A percentile compares a stretch with the other conserved stretches of the same genome.
Conservation (phyloP, 2,113 vertebrate genomes). For the Ammospiza caudacuta region DNA sequence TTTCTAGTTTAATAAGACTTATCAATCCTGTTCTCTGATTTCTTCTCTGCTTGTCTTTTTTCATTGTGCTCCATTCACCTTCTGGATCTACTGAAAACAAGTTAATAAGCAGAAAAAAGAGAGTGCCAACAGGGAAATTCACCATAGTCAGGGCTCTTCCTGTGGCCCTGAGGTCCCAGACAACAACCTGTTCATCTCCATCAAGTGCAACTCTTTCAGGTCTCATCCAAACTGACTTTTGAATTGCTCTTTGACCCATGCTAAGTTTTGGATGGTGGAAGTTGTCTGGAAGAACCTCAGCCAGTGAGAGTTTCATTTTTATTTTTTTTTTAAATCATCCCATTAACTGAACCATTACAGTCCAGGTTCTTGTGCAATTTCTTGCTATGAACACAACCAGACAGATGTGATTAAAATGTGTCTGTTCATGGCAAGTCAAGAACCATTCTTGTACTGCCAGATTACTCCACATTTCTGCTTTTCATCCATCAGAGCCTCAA, state of each 20-base stretch:
- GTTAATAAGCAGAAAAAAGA: neutral
- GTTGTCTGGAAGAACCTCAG: neutral
- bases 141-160: neutral
- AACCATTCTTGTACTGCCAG: neutral
- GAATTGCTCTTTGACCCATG: neutral
- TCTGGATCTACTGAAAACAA: neutral
- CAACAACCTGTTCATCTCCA: neutral
- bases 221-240: neutral
- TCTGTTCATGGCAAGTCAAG: fast-evolving
- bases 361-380: neutral
- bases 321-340: neutral
- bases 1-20: neutral
- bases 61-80: fast-evolving
- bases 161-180: neutral
- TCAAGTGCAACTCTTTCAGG: neutral
- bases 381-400: neutral
- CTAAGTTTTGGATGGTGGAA: neutral
- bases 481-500: neutral
- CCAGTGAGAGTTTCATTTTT: fast-evolving
- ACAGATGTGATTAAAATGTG: fast-evolving
- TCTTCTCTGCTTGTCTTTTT: neutral
- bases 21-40: neutral
- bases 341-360: neutral
- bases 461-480: neutral
- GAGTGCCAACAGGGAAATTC: neutral